Conservation (phyloP, 2,113 vertebrate genomes). For the Panthera tigris region DNA sequence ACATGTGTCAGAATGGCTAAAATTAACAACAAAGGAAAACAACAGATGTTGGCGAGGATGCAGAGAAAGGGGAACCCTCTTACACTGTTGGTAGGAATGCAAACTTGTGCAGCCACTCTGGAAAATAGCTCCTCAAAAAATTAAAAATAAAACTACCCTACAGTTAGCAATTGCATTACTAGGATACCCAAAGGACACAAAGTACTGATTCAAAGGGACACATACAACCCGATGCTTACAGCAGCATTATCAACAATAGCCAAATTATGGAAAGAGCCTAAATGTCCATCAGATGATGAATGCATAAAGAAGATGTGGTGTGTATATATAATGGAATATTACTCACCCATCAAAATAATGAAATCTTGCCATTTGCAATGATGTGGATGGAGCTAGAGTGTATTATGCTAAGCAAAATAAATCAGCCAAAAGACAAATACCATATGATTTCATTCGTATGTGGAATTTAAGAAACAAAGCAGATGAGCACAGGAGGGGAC, state of each 20-base stretch:
- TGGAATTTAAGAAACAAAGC: neutral
- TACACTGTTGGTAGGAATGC: neutral
- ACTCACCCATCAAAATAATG: neutral
- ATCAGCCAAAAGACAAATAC: neutral
- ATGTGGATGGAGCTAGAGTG: neutral
- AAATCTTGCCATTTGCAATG: neutral
- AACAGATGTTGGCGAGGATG: neutral
- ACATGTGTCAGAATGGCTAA: neutral
- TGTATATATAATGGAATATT: neutral
- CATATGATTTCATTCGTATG: neutral
- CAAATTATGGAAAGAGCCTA: neutral
- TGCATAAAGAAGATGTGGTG: neutral
- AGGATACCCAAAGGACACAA: neutral
- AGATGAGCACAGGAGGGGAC: neutral
- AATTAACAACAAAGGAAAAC: neutral
- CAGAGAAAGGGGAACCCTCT: neutral
- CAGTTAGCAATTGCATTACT: neutral
- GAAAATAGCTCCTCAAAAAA: neutral
- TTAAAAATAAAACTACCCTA: neutral
- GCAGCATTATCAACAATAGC: neutral
- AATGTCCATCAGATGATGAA: neutral
- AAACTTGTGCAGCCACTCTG: neutral
- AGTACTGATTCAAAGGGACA: neutral
- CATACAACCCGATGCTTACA: neutral
- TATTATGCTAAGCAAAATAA: neutral